These are phyloP conservation scores for Heliconius ethilla DNA, from an alignment of 2,888 invertebrate species.

Conservation along the genomic window DNA sequence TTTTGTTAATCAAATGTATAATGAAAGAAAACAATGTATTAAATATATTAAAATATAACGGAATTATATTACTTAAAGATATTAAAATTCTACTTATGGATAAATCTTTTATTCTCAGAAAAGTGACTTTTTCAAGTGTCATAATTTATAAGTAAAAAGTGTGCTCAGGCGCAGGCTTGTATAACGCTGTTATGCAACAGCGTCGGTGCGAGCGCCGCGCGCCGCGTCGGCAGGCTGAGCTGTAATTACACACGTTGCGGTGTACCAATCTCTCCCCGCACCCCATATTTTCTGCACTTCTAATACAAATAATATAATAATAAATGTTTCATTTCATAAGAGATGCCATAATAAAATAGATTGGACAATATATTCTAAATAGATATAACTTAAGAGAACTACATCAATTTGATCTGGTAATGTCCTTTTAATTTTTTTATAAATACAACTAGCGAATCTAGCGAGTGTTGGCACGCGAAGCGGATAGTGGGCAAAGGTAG, in stretches of 20 bases:
- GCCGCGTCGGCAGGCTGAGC: conserved; percentile 54
- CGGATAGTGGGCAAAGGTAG: not conserved
- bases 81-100: not conserved
- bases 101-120: conserved; percentile 13
- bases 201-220: conserved; percentile 43
- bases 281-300: conserved; percentile 39
- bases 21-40: not conserved
- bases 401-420: too few relatives aligned
- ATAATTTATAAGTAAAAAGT: conserved; percentile 63
- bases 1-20: not conserved
- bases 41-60: not conserved
- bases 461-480: not conserved
- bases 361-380: too few relatives aligned
- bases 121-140: conserved; percentile 62
- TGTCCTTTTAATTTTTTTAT: too few relatives aligned
- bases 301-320: not conserved
- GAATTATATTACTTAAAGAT: too few relatives aligned
- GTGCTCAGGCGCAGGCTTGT: conserved; percentile 54
- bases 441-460: too few relatives aligned
- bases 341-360: not conserved
- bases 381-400: too few relatives aligned
- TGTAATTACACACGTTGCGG: conserved; percentile 68
- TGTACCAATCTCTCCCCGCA: conserved; percentile 42
- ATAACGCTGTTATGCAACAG: conserved; percentile 70
- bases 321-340: not conserved